Conservation (phyloP, 2,113 vertebrate genomes). For the Nothocercus nigrocapillus region DNA sequence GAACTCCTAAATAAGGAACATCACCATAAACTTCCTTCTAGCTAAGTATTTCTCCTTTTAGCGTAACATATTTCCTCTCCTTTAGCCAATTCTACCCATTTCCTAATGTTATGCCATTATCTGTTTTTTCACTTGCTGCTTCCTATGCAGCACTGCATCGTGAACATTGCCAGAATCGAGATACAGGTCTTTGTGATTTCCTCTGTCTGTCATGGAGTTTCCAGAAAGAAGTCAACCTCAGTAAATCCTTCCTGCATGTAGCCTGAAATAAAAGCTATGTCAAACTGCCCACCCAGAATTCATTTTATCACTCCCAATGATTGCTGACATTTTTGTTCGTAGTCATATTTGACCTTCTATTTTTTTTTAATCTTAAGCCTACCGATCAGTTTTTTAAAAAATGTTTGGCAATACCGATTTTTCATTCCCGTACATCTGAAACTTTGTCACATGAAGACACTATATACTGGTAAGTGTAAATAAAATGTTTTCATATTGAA, state of each 20-base stretch:
- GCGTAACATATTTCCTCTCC: background rate
- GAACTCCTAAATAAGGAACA: background rate
- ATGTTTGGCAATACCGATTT: background rate
- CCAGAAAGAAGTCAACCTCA: background rate
- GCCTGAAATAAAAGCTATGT: background rate
- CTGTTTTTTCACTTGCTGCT: background rate
- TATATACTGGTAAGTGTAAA: background rate
- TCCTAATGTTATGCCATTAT: background rate
- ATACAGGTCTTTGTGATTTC: background rate
- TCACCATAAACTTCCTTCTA: background rate
- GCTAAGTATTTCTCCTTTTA: background rate
- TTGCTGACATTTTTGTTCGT: background rate
- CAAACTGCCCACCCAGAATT: background rate
- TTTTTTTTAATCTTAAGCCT: background rate
- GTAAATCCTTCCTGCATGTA: background rate
- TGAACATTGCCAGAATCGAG: background rate
- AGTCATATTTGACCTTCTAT: background rate
- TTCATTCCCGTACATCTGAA: background rate
- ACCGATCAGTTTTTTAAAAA: fast-evolving
- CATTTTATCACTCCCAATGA: background rate
- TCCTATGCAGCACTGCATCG: fast-evolving
- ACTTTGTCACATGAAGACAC: background rate
- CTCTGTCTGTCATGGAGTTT: background rate
- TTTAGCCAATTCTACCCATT: background rate
- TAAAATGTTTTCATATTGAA: background rate